These are phyloP conservation scores for Argyresthia albistria DNA, from an alignment of 2,888 invertebrate genomes.

Conservation along the genomic window DNA sequence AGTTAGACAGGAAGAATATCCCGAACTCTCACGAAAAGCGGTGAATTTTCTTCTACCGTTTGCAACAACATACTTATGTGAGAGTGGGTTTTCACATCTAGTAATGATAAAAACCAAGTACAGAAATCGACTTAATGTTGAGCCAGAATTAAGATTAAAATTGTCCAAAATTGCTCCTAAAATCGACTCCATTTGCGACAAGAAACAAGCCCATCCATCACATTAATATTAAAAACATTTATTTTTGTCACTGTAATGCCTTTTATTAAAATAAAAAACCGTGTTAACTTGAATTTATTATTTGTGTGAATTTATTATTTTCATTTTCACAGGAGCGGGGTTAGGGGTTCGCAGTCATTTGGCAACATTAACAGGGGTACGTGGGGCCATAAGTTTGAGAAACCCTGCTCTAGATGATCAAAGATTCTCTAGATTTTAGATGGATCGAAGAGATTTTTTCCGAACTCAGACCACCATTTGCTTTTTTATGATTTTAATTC, in stretches of 20 bases:
- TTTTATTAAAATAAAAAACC: background rate
- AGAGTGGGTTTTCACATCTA: too few relatives aligned
- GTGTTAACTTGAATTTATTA: background rate
- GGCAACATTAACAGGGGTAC: constrained; percentile 1
- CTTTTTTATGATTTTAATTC: too few relatives aligned
- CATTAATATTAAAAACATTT: background rate
- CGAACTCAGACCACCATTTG: too few relatives aligned
- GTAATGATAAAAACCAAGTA: too few relatives aligned
- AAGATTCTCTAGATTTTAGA: too few relatives aligned
- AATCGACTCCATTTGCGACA: background rate
- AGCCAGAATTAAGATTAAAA: too few relatives aligned
- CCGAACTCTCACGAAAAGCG: background rate
- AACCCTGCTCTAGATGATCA: too few relatives aligned
- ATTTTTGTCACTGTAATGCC: background rate
- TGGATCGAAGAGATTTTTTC: too few relatives aligned
- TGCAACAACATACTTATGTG: background rate
- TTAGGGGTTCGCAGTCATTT: constrained; percentile 3
- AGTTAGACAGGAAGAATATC: background rate
- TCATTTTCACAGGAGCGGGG: background rate
- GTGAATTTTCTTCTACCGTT: background rate
- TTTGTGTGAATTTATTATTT: too few relatives aligned
- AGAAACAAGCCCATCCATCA: background rate
- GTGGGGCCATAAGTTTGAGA: constrained; percentile 4
- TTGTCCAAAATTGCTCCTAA: background rate
- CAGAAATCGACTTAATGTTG: too few relatives aligned